Evolutionary conservation across 2,113 vertebrate species (phyloP), one percentile per base, ranked within the genome.

Genomic region (Crotalus helleri): DNA sequence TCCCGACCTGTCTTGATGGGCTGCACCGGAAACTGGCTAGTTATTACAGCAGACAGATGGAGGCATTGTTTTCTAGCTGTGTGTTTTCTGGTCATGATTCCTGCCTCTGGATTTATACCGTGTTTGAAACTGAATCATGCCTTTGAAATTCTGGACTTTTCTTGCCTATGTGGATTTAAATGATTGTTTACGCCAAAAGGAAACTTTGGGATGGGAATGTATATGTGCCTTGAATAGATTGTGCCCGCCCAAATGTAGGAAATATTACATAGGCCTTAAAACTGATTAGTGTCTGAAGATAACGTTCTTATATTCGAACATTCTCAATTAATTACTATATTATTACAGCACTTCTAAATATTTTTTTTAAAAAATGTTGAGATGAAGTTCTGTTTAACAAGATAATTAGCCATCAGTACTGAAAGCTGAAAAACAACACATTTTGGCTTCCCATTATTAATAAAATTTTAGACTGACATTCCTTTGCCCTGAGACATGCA

Each of bases 341-440:
- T 29, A 61, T 8, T 87, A 59, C 69, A 81, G 54, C n/a, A 49
- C 11, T 29, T 33, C 81, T 21, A 46, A 12, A 88, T 92, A n/a
- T 85, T 24, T 24, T 49, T 91, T 91, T 88, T n/a, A 29, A 26
- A 86, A 59, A 88, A 87, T 29, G 92, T 90, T 21, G 69, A 93
- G 91, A 88, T 92, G 90, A 91, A 85, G 61, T 61, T 9, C 85
- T 92, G 86, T 93, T 49, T 91, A 91, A 64, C 44, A 46, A 54
- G 91, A 29, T 33, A 90, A 64, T 93, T 33, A 94, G 92, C 94
- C 95, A 92, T 93, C 64, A 17, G 93, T 94, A 89, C 61, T 9
- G 9, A 61, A 55, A 81, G 11, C 1, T 33, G 74, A 94, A 17
- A 90, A 69, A 13, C 90, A 94, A 12, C 74, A n/a, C 26, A 51